Evolutionary conservation across 2,797 vertebrate genomes (phyloP).

Genomic region (Scleropages formosus): DNA sequence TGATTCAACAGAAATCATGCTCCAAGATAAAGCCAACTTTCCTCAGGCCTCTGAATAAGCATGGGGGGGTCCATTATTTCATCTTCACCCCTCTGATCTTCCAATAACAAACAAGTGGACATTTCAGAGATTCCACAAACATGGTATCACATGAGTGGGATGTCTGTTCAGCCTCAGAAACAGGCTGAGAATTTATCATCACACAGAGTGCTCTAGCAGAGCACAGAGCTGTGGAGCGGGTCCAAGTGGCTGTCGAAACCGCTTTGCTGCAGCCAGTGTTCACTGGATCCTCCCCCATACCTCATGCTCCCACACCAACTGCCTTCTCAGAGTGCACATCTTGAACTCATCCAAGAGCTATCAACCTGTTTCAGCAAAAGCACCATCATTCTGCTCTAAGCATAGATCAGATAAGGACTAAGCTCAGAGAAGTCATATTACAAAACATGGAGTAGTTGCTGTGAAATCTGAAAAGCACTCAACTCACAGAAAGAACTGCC

Average conservation of each 20-base stretch:
- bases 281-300: no score
- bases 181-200: neutral
- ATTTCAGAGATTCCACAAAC: constrained; percentile 21
- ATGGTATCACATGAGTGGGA: neutral
- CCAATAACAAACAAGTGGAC: neutral
- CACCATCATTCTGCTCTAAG: no score
- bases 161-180: constrained; percentile 36
- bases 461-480: neutral
- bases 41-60: neutral
- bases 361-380: no score
- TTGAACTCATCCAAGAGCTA: no score
- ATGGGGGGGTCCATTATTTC: neutral
- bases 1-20: constrained; percentile 31
- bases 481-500: neutral
- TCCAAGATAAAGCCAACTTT: constrained; percentile 26
- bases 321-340: neutral
- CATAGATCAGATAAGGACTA: no score
- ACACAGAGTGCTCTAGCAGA: no score
- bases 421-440: no score
- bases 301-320: neutral
- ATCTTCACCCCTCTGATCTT: neutral
- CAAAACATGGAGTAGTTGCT: neutral
- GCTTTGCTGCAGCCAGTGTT: neutral
- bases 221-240: neutral
- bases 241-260: neutral